Evolutionary conservation across 2,113 vertebrate species (phyloP), one percentile per base, ranked within the genome.

Genomic region (Plotosus lineatus): DNA sequence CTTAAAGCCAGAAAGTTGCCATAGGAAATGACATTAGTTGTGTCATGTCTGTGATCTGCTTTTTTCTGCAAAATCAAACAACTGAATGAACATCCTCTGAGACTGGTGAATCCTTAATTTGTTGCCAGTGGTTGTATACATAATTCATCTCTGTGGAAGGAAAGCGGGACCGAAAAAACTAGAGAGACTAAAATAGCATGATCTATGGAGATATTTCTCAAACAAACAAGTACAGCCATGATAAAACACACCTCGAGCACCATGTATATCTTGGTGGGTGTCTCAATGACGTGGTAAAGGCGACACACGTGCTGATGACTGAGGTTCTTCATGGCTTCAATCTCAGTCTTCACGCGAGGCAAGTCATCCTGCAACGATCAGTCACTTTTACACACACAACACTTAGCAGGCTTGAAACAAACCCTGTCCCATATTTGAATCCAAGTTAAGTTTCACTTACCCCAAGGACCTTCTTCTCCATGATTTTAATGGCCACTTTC

Each of bases 401-500:
- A 26, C 42, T 42, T 23, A 4, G 4, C 2, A 23, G 0, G 4
- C 9, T 46, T 15, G 4, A 28, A 44, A 15, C 40, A 14, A 15
- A 15, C 38, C 38, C 2, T 6, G 23, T n/a, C 8, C 17, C 7
- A 38, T 42, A 38, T 42, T 5, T 40, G 1, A 8, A 1, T 40
- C 36, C 36, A n/a, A 2, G 23, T 14, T 68, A 66, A 3, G 5
- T 3, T 40, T 65, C 21, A 21, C 91, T 92, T 91, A 98, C 97
- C 95, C 96, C 96, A 15, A 98, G 90, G 31, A 95, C 92, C 77
- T 93, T 92, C 85, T 99, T 98, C 89, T 96, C 95, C 96, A 98
- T 97, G 83, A 98, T 96, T 92, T 98, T 99, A 88, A 98, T 92
- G 23, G 96, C 97, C 85, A 98, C 97, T 75, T 96, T 96, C 89